These are phyloP conservation scores for Drosophila nr. fundita DNA, from an alignment of 2,888 invertebrate species.

Conservation along the genomic window DNA sequence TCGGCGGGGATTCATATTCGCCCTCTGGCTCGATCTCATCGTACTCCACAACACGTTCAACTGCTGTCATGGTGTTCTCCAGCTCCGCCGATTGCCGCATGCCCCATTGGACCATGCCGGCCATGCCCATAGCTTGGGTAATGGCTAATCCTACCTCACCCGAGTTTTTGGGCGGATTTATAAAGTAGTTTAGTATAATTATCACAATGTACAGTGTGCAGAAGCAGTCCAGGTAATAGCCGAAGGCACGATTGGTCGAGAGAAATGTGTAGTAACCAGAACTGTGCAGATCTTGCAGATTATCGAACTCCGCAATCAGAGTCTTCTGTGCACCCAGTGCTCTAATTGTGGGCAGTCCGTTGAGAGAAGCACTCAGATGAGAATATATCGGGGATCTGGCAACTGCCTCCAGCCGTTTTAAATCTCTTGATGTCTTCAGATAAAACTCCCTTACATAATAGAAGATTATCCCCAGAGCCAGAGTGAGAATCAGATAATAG, in stretches of 20 bases:
- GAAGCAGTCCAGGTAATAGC: constrained; percentile 95
- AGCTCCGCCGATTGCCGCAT: constrained; percentile 96
- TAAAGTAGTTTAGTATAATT: constrained; percentile 94
- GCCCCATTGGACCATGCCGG: constrained; percentile 91
- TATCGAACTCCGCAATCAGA: constrained; percentile 92
- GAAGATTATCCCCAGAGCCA: constrained; percentile 89
- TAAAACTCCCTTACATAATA: constrained; percentile 91
- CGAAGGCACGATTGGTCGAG: constrained; percentile 95
- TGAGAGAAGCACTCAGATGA: constrained; percentile 94
- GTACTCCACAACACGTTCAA: constrained; percentile 92
- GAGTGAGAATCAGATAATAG: constrained; percentile 89
- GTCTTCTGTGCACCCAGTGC: constrained; percentile 93
- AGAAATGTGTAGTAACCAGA: constrained; percentile 97
- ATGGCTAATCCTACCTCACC: constrained; percentile 92
- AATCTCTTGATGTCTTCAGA: constrained; percentile 91
- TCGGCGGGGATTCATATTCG: constrained; percentile 88
- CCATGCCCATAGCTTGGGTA: constrained; percentile 91
- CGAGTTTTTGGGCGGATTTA: constrained; percentile 88
- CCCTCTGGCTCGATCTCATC: constrained; percentile 85
- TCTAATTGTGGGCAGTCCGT: constrained; percentile 96
- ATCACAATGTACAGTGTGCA: constrained; percentile 94
- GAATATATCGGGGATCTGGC: constrained; percentile 97
- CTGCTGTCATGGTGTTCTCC: constrained; percentile 95
- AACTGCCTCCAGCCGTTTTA: constrained; percentile 92
- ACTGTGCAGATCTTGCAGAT: constrained; percentile 93